phyloP scores from a whole-genome alignment of 1,140 invertebrate genomes.

The Trachelipus rathkii region DNA sequence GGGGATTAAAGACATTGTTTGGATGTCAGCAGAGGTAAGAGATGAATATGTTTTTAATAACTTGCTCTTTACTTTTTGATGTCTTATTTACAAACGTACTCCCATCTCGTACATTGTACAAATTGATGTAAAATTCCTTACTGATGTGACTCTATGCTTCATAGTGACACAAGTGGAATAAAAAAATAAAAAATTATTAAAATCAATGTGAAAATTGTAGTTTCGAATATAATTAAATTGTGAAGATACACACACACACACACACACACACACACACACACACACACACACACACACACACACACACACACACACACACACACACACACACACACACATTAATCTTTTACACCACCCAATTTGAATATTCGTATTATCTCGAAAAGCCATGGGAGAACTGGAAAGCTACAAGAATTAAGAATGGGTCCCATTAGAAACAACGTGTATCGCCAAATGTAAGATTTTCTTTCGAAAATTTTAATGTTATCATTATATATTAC shows the following conservation, averaged over 20 bases:
- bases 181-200: not conserved
- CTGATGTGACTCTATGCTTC: not conserved
- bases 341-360: not conserved
- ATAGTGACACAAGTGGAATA: not conserved
- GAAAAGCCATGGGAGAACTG: not conserved
- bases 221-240: not conserved
- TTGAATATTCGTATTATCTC: not conserved
- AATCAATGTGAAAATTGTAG: not conserved
- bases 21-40: not conserved
- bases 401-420: not conserved
- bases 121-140: not conserved
- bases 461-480: not conserved
- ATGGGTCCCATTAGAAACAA: not conserved
- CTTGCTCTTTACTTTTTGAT: not conserved
- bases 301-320: too few relatives aligned
- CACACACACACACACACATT: too few relatives aligned
- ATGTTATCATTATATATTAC: not conserved
- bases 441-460: not conserved
- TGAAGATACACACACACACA: not conserved
- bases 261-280: too few relatives aligned
- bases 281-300: too few relatives aligned
- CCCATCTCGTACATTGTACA: not conserved
- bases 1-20: not conserved
- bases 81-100: not conserved
- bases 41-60: constrained; percentile 1